These are phyloP conservation scores for Acanthosepion esculentum DNA, from an alignment of 2,888 invertebrate genomes.

Conservation along the genomic window DNA sequence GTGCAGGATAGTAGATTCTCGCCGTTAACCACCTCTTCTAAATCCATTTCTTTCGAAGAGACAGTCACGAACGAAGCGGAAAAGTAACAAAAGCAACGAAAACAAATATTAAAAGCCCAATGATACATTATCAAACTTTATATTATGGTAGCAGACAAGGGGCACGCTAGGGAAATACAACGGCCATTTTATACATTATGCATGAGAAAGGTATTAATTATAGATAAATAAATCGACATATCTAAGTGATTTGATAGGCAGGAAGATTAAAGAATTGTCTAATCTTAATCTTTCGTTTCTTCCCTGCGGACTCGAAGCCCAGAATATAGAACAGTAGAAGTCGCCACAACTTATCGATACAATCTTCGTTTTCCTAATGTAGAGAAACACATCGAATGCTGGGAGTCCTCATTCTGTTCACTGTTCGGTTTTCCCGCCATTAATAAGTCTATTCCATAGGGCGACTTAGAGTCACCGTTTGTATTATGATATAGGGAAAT, in stretches of 20 bases:
- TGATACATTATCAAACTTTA: background rate
- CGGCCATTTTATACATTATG: background rate
- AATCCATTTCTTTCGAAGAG: background rate
- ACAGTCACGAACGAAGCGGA: background rate
- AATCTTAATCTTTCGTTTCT: background rate
- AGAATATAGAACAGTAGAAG: background rate
- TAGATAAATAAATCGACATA: constrained; percentile 20
- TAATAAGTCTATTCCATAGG: background rate
- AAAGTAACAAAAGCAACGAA: background rate
- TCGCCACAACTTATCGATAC: background rate
- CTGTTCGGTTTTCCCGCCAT: background rate
- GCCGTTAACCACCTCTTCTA: background rate
- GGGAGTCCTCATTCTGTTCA: background rate
- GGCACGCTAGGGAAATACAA: background rate
- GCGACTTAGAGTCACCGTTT: background rate
- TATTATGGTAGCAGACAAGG: background rate
- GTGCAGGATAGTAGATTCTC: too few species aligned
- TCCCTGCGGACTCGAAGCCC: background rate
- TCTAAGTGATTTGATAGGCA: constrained; percentile 22
- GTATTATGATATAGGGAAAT: background rate
- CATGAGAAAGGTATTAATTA: background rate
- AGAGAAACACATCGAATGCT: background rate
- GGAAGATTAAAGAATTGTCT: background rate
- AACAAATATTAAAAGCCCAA: background rate
- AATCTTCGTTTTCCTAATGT: background rate